phyloP scores from a whole-genome alignment of 2,113 vertebrate genomes.

The Psilopsiagon aymara region DNA sequence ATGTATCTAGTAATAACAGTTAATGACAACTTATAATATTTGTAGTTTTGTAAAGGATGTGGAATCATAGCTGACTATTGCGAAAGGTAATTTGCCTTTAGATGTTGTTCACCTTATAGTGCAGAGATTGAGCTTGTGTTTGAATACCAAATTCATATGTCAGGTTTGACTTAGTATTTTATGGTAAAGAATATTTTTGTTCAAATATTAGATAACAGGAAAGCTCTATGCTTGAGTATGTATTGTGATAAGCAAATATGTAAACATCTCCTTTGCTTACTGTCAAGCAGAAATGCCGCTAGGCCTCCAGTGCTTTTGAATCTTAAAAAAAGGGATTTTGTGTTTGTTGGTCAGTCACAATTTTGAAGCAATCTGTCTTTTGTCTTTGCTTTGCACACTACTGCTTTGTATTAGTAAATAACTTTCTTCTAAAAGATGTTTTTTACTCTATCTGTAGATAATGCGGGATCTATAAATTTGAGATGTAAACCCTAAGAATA shows the following conservation, averaged over 20 bases:
- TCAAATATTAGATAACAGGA: neutral
- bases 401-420: neutral
- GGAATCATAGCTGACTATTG: neutral
- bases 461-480: neutral
- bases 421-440: neutral
- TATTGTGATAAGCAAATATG: neutral
- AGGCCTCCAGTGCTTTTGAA: neutral
- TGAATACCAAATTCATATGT: neutral
- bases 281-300: neutral
- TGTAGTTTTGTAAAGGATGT: neutral
- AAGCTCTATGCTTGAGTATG: neutral
- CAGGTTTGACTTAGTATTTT: neutral
- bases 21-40: neutral
- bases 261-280: neutral
- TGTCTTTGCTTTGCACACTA: neutral
- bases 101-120: neutral
- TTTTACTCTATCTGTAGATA: neutral
- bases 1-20: neutral
- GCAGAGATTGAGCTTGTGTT: neutral
- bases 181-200: neutral
- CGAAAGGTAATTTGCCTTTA: neutral
- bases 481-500: neutral
- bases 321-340: neutral
- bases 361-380: conserved; percentile 9
- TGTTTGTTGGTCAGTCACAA: neutral